Percentiles rank a stretch among this genome's conserved stretches.
Evolutionary conservation across 2,888 invertebrate species (phyloP).

Genomic region (Drosophila helvetica): DNA sequence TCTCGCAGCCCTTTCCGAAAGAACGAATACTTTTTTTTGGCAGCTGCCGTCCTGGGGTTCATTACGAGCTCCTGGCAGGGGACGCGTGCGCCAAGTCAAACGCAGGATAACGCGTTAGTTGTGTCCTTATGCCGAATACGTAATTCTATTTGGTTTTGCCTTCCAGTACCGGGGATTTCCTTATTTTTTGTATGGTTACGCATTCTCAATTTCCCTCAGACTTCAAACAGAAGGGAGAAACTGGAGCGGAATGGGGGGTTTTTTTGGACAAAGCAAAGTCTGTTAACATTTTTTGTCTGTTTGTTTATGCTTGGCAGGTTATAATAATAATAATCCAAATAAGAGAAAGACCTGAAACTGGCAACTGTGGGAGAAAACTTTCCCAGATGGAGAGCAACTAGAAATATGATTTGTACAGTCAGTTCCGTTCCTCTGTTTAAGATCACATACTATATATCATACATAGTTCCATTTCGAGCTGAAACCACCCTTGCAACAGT

Average conservation of each 20-base stretch:
- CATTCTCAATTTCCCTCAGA: constrained; percentile 41
- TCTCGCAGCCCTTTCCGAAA: constrained; percentile 2
- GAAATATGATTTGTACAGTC: neutral
- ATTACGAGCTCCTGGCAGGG: constrained; percentile 8
- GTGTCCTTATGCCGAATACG: constrained; percentile 46
- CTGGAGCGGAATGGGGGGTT: constrained; percentile 51
- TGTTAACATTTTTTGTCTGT: constrained; percentile 58
- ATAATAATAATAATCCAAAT: constrained; percentile 9
- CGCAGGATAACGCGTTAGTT: constrained; percentile 52
- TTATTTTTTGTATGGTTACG: constrained; percentile 29
- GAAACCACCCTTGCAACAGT: constrained; percentile 5
- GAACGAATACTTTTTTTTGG: constrained; percentile 19
- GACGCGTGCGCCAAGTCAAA: constrained; percentile 67
- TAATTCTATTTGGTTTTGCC: constrained; percentile 63
- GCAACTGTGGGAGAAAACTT: neutral
- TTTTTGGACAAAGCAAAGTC: constrained; percentile 38
- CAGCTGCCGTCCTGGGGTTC: constrained; percentile 49
- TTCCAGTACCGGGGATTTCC: constrained; percentile 11
- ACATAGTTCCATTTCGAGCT: neutral
- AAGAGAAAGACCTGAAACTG: neutral
- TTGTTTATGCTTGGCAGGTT: constrained; percentile 24
- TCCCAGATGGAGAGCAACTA: neutral
- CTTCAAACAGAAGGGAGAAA: constrained; percentile 45
- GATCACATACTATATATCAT: neutral
- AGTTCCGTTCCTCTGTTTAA: neutral